Evolutionary conservation across 2,888 invertebrate genomes (phyloP), one percentile per base, ranked within the genome.

Genomic region (Dicranocentrus wangi): DNA sequence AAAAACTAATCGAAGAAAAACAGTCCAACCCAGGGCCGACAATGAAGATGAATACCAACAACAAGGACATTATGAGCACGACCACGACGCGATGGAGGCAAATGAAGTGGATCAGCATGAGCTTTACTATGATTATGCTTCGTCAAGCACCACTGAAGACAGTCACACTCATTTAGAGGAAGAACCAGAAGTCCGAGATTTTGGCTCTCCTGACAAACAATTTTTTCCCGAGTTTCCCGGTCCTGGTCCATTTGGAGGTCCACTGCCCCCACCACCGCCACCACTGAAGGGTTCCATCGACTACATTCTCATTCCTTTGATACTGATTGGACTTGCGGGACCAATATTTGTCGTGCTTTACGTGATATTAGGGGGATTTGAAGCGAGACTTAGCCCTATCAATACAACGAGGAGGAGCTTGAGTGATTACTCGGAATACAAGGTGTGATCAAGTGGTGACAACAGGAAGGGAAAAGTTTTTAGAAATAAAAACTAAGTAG

Each of bases 331-430:
- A 28, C 76, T 87, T 17, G 84, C 86, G 23, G 87, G 85, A 0
- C 87, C 87, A 2, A 85, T 87, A 42, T 87, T 87, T 83, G 87
- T 87, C 0, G 87, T 87, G 2, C 53, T 86, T n/a, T 87, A 87
- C 43, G 87, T 87, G 1, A 82, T 87, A 28, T 47, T 87, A 1
- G 87, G 87, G 27, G 83, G 79, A 1, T 85, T 87, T 80, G 87
- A 87, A 43, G 83, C 84, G 0, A 85, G 82, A 23, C 51, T 87
- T 28, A 80, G 82, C 28, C 87, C 87, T 1, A 84, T 86, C 13
- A 53, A 76, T n/a, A n/a, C n/a, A n/a, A n/a, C n/a, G n/a, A n/a
- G n/a, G n/a, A 82, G 78, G 63, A 83, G 83, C 19, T 81, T 83
- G 3, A 42, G 78, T n/a, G 68, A 19, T 23, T 81, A 61, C 51